These are phyloP conservation scores for Cromileptes altivelis DNA, from an alignment of 2,113 vertebrate genomes.

Conservation along the genomic window DNA sequence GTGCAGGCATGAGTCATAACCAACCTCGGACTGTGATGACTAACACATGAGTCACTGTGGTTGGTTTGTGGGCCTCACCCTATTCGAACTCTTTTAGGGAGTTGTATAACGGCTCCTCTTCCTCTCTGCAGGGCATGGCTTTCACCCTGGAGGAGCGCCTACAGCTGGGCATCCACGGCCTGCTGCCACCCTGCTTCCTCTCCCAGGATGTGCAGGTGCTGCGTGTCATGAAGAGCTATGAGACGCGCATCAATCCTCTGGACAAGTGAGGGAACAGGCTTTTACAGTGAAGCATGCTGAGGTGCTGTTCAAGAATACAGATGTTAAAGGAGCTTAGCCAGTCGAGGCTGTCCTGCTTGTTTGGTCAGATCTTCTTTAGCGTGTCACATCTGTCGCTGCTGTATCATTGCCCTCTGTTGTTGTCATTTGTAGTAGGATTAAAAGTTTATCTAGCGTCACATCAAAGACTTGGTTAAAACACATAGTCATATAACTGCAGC, in stretches of 20 bases:
- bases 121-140: constrained; percentile 92
- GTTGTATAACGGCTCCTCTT: constrained; percentile 33
- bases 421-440: not conserved
- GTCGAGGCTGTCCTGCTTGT: not conserved
- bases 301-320: not conserved
- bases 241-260: constrained; percentile 90
- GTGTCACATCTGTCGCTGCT: not conserved
- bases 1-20: constrained; percentile 24
- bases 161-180: constrained; percentile 96
- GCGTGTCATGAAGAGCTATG: constrained; percentile 95
- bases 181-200: constrained; percentile 96
- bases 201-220: constrained; percentile 96
- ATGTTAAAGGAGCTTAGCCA: not conserved
- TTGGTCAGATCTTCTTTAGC: constrained; percentile 8
- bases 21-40: constrained; percentile 15
- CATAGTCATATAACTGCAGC: not conserved
- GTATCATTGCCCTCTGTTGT: not conserved
- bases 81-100: not conserved
- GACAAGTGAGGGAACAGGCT: constrained; percentile 88
- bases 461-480: not conserved
- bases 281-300: not conserved
- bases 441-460: not conserved
- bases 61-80: not conserved
- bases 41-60: constrained; percentile 61
- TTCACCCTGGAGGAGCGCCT: constrained; percentile 95